Evolutionary conservation across 2,888 invertebrate genomes (phyloP).

Genomic region (Cheilosia pagana): DNA sequence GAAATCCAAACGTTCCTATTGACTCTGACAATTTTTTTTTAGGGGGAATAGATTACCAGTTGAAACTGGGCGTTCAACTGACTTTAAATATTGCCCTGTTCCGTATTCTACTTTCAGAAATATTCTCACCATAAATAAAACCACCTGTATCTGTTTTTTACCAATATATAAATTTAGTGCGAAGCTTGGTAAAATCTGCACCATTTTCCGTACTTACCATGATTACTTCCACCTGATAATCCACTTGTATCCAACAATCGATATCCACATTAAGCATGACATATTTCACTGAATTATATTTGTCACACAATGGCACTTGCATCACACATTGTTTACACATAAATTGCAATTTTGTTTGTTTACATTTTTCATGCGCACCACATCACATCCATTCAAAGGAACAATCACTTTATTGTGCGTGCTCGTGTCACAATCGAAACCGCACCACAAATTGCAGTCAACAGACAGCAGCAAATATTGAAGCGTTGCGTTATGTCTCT

Average conservation of each 20-base stretch:
- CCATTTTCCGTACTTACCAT: constrained; percentile 33
- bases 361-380: constrained; percentile 10
- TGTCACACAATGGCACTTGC: constrained; percentile 5
- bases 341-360: constrained; percentile 21
- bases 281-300: constrained; percentile 22
- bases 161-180: too few relatives aligned
- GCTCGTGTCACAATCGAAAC: constrained; percentile 44
- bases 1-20: too few relatives aligned
- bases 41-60: too few relatives aligned
- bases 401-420: constrained; percentile 37
- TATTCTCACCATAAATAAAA: too few relatives aligned
- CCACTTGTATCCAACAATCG: constrained; percentile 28
- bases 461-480: constrained; percentile 34
- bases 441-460: constrained; percentile 25
- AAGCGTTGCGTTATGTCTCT: constrained; percentile 23
- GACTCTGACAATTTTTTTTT: too few relatives aligned
- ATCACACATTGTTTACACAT: constrained; percentile 11
- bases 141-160: too few relatives aligned
- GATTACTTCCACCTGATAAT: constrained; percentile 33
- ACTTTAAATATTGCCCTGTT: too few relatives aligned
- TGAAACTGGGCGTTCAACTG: too few relatives aligned
- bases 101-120: too few relatives aligned
- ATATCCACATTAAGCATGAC: constrained; percentile 8
- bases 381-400: constrained; percentile 17
- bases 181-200: too few relatives aligned